Base-by-base conservation (phyloP, 1,140 invertebrate species). In the Dinothrombium tinctorium region DNA sequence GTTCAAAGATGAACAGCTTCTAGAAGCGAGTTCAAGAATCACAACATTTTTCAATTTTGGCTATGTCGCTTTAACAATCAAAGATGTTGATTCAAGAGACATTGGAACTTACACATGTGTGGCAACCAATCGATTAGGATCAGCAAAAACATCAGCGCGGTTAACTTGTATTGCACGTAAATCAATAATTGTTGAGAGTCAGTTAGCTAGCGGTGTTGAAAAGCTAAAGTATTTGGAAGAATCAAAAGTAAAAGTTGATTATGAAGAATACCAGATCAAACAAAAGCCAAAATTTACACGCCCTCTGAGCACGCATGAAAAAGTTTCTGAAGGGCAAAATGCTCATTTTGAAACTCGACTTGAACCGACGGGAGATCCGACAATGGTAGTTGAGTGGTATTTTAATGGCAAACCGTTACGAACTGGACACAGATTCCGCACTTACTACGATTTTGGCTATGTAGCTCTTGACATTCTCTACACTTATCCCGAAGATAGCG, bases 301-400 rank as follows among this genome's bases (percentile, higher is more conserved):
- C 47, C 74, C 77, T n/a, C 57, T 87, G 46, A 76, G 76, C 50
- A 83, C 78, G 50, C 64, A 72, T 29, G 77, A 73, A 47, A 71
- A 78, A 51, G 63, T 83, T 4, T 64, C 70, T 22, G 86, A 90
- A 62, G 82, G 84, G n/a, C 14, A 31, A 8, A 23, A 14, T 2
- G 39, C 39, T 40, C 89, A 95, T 62, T 96, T 96, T 62, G 90
- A 98, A 65, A 89, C 84, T 55, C 90, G 90, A 60, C 64, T 94
- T 12, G 84, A 90, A 60, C 86, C 86, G n/a, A 76, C 86, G 3
- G 89, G 84, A 15, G 87, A 94, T 64, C 70, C 81, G 0, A 86
- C 90, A 50, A 57, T 90, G 19, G 78, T 82, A 61, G 80, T 90
- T 12, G 82, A 89, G 59, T 90, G 83, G 83, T 87, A 70, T 54